Evolutionary conservation across 2,797 vertebrate species (phyloP).

Genomic region (Poecilia velifera): DNA sequence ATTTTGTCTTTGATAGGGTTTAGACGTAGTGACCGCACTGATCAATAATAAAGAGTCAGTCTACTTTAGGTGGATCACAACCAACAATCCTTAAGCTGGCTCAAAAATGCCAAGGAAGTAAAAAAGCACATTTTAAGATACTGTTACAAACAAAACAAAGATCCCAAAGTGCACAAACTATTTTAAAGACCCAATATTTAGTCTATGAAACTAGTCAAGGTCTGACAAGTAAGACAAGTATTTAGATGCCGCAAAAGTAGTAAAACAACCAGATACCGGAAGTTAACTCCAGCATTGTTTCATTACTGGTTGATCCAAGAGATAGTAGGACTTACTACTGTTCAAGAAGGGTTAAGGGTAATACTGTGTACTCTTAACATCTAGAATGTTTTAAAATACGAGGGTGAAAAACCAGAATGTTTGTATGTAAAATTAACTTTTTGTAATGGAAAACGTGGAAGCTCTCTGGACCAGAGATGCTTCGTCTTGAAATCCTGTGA

Average conservation of each 20-base stretch:
- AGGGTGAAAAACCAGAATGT: no score
- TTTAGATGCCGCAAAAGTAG: neutral
- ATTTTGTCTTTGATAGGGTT: neutral
- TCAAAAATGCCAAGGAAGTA: neutral
- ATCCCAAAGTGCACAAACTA: neutral
- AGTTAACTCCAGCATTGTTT: neutral
- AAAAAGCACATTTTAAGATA: neutral
- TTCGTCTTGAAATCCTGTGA: neutral
- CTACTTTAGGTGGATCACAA: neutral
- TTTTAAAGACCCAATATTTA: neutral
- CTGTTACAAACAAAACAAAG: neutral
- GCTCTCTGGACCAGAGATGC: neutral
- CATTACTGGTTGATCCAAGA: neutral
- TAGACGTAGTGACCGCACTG: neutral
- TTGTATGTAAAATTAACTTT: neutral
- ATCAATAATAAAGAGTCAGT: neutral
- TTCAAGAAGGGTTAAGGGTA: neutral
- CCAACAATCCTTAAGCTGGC: neutral
- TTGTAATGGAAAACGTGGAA: neutral
- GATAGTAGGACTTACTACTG: neutral
- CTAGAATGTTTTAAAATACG: neutral
- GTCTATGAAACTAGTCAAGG: neutral
- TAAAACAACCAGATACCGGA: neutral
- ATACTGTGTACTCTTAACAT: neutral
- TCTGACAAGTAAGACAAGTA: neutral